Evolutionary conservation across 2,888 invertebrate species (phyloP).

Genomic region (Endotricha flammealis): DNA sequence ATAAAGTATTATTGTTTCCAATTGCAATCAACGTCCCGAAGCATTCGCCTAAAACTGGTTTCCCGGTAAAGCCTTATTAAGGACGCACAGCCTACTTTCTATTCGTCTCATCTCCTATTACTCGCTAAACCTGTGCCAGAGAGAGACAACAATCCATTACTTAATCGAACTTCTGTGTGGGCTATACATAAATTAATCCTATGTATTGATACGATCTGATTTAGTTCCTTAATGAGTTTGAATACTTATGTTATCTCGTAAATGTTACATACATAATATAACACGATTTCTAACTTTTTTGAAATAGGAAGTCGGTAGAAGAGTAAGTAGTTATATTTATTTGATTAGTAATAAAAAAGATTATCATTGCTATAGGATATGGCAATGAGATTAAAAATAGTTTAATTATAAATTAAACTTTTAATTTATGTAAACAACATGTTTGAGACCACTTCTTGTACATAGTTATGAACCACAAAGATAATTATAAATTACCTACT

Average conservation of each 20-base stretch:
- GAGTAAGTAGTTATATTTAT: background rate
- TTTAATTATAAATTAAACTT: too few species aligned
- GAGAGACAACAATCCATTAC: constrained; percentile 41
- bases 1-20: too few species aligned
- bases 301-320: too few species aligned
- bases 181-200: constrained; percentile 43
- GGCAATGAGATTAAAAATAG: too few species aligned
- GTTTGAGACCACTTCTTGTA: too few species aligned
- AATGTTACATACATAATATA: too few species aligned
- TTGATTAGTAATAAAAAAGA: too few species aligned
- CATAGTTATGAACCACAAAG: too few species aligned
- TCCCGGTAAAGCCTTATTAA: constrained; percentile 62
- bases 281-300: too few species aligned
- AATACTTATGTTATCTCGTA: constrained; percentile 18
- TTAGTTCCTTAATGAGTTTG: constrained; percentile 42
- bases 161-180: constrained; percentile 35
- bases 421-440: too few species aligned
- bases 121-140: constrained; percentile 24
- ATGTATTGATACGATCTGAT: constrained; percentile 39
- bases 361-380: too few species aligned
- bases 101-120: constrained; percentile 52
- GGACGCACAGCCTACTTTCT: constrained; percentile 56
- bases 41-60: constrained; percentile 67
- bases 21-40: constrained; percentile 54
- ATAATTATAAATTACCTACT: too few species aligned